These are phyloP conservation scores for Caenorhabditis inopinata DNA, from an alignment of 1,140 invertebrate species.

Conservation along the genomic window DNA sequence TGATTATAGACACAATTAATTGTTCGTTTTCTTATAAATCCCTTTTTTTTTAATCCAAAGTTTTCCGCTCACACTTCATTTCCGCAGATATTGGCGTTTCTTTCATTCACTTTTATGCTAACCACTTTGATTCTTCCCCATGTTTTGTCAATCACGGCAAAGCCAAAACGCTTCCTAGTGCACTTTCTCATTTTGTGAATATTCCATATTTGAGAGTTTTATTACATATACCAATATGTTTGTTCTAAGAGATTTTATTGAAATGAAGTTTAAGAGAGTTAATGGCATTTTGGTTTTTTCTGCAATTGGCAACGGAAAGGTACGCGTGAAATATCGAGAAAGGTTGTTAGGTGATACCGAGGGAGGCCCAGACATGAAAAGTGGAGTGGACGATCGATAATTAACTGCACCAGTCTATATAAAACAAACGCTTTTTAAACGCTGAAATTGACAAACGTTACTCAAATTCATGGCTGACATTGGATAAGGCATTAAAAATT, in stretches of 20 bases:
- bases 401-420: background rate
- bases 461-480: no score
- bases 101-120: background rate
- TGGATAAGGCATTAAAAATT: no score
- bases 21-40: background rate
- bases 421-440: no score
- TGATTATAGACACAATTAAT: background rate
- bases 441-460: no score
- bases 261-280: slow-evolving; percentile 13
- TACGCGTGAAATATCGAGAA: background rate
- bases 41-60: background rate
- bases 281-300: background rate
- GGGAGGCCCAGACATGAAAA: background rate
- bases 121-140: slow-evolving; percentile 15
- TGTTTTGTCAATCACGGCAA: background rate
- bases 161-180: slow-evolving; percentile 10
- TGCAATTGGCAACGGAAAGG: background rate
- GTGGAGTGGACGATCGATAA: background rate
- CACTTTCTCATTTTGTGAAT: background rate
- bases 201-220: background rate
- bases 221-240: background rate
- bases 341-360: background rate
- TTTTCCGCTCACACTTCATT: background rate
- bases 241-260: background rate
- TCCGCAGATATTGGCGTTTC: background rate